phyloP scores from a whole-genome alignment of 2,113 vertebrate genomes.

The Poicephalus meyeri region DNA sequence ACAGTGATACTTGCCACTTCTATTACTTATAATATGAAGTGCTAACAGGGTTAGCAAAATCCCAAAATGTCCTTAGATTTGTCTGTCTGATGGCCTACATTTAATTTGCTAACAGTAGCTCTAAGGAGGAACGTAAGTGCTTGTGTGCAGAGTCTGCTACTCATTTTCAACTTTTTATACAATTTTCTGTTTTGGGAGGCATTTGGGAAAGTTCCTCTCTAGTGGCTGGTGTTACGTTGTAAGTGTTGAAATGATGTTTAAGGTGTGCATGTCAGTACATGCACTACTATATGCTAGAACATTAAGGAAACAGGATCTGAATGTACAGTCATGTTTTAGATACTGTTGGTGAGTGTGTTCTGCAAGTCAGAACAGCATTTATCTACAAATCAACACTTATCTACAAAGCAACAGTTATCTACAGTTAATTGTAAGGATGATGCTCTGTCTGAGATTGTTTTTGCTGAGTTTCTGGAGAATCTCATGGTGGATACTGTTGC shows the following conservation, averaged over 20 bases:
- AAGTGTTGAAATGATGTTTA: background rate
- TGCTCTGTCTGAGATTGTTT: background rate
- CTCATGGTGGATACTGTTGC: rapidly evolving
- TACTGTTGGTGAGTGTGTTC: background rate
- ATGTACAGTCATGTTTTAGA: background rate
- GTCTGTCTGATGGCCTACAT: background rate
- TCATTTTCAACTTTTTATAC: background rate
- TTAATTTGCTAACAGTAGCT: background rate
- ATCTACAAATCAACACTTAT: background rate
- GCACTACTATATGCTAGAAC: background rate
- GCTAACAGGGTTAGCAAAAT: background rate
- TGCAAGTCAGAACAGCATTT: background rate
- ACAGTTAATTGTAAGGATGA: background rate
- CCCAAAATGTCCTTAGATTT: background rate
- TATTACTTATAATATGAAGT: background rate
- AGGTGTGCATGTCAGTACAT: background rate
- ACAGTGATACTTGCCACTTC: background rate
- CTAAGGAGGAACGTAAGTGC: background rate
- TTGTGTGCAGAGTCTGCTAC: background rate
- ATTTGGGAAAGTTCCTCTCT: background rate
- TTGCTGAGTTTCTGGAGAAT: background rate
- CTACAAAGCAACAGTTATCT: background rate
- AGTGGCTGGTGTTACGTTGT: background rate
- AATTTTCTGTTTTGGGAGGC: background rate
- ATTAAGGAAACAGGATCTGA: background rate